A percentile compares a stretch with the other conserved stretches of the same genome.
phyloP scores from a whole-genome alignment of 2,888 invertebrate species.

The Andrena minutula region DNA sequence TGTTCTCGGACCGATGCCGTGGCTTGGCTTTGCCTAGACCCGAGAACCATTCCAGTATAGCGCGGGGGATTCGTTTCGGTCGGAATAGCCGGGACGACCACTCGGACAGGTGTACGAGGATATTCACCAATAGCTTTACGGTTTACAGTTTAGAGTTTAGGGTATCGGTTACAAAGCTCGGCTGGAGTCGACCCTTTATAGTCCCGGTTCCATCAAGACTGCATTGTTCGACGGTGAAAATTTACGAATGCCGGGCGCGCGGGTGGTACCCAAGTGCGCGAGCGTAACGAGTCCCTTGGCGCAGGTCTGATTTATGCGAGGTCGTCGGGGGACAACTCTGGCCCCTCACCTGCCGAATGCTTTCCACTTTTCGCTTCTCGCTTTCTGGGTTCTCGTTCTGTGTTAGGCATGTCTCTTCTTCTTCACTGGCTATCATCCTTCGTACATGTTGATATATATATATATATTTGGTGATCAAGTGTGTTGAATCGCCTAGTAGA shows the following conservation, averaged over 20 bases:
- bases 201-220: slow-evolving; percentile 57
- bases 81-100: neutral
- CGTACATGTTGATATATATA: too few species aligned
- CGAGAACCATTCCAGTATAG: too few species aligned
- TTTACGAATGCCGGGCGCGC: slow-evolving; percentile 70
- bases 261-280: slow-evolving; percentile 38
- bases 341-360: slow-evolving; percentile 49
- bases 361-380: neutral
- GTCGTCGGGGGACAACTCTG: slow-evolving; percentile 31
- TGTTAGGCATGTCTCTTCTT: too few species aligned
- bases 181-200: slow-evolving; percentile 48
- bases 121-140: slow-evolving; percentile 52
- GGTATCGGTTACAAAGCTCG: slow-evolving; percentile 76
- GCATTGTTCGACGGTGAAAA: slow-evolving; percentile 71
- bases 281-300: slow-evolving; percentile 50
- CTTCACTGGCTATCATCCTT: too few species aligned
- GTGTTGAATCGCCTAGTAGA: too few species aligned
- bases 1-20: too few species aligned
- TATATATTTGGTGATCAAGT: too few species aligned
- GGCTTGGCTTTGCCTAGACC: too few species aligned
- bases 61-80: slow-evolving; percentile 48
- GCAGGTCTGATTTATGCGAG: slow-evolving; percentile 75
- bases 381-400: too few species aligned
- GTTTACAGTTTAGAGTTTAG: slow-evolving; percentile 29
- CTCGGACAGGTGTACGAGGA: slow-evolving; percentile 62